Evolutionary conservation across 1,140 invertebrate genomes (phyloP).

Genomic region (Frieseomelitta varia): DNA sequence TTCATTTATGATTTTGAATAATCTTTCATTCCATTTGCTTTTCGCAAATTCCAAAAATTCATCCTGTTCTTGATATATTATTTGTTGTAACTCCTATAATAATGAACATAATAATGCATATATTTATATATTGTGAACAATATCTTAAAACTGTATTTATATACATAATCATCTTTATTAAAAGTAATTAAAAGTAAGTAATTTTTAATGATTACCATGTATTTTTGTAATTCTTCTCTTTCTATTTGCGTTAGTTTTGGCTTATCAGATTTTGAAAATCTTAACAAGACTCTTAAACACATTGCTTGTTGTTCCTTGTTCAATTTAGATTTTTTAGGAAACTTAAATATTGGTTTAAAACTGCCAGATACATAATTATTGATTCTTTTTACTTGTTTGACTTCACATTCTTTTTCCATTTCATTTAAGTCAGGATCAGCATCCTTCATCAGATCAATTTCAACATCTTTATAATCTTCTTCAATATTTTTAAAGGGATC

Average conservation of each 20-base stretch:
- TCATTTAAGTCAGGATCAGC: slow-evolving; percentile 22
- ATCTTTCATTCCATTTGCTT: slow-evolving; percentile 54
- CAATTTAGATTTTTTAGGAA: slow-evolving; percentile 60
- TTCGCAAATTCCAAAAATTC: slow-evolving; percentile 65
- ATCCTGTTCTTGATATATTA: slow-evolving; percentile 66
- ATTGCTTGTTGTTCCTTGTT: slow-evolving; percentile 55
- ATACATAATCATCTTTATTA: background rate
- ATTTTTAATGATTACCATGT: slow-evolving; percentile 54
- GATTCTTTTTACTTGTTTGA: background rate
- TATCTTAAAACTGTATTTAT: background rate
- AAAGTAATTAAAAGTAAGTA: background rate
- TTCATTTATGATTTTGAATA: slow-evolving; percentile 38
- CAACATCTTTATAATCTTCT: slow-evolving; percentile 52
- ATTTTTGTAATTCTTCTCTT: slow-evolving; percentile 62
- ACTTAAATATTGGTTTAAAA: slow-evolving; percentile 45
- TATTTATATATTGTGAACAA: background rate
- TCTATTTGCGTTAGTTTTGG: slow-evolving; percentile 44
- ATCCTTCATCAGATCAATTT: slow-evolving; percentile 31
- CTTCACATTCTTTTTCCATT: background rate
- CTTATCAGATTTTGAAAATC: slow-evolving; percentile 53
- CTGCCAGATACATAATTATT: slow-evolving; percentile 66
- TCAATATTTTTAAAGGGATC: slow-evolving; percentile 65
- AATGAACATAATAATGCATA: background rate
- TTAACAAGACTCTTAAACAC: slow-evolving; percentile 59
- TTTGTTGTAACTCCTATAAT: slow-evolving; percentile 50